Evolutionary conservation across 1,140 invertebrate genomes (phyloP).

Genomic region (Oppia nitens): DNA sequence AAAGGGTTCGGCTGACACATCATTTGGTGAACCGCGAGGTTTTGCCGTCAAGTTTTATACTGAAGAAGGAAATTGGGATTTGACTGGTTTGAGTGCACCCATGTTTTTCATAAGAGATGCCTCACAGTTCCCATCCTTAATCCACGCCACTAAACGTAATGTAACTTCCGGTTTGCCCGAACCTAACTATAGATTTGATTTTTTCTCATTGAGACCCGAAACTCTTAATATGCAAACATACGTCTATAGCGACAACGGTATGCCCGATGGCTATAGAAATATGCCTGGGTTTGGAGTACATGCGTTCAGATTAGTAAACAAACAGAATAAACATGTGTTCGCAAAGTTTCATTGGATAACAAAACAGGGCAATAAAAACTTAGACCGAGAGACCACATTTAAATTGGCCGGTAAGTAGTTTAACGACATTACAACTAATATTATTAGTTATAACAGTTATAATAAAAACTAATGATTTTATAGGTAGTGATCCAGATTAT

Average conservation of each 20-base stretch:
- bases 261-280: slow-evolving; percentile 73
- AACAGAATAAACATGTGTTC: slow-evolving; percentile 55
- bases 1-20: slow-evolving; percentile 72
- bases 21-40: slow-evolving; percentile 65
- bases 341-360: slow-evolving; percentile 75
- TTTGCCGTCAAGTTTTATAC: too few species aligned
- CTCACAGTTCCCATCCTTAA: too few species aligned
- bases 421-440: too few species aligned
- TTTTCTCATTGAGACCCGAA: slow-evolving; percentile 71
- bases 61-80: slow-evolving; percentile 89
- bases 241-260: too few species aligned
- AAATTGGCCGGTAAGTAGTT: slow-evolving; percentile 43
- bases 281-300: slow-evolving; percentile 94
- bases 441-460: neutral
- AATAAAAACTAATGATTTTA: neutral
- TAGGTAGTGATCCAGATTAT: slow-evolving; percentile 62
- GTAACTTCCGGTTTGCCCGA: slow-evolving; percentile 75
- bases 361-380: slow-evolving; percentile 73
- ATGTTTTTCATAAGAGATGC: too few species aligned
- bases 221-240: too few species aligned
- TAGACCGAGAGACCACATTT: slow-evolving; percentile 50
- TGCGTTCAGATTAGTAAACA: slow-evolving; percentile 85
- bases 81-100: too few species aligned
- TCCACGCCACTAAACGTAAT: too few species aligned
- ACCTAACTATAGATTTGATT: slow-evolving; percentile 90